Evolutionary conservation across 2,888 invertebrate genomes (phyloP).

Genomic region (Habroteleia sp.): DNA sequence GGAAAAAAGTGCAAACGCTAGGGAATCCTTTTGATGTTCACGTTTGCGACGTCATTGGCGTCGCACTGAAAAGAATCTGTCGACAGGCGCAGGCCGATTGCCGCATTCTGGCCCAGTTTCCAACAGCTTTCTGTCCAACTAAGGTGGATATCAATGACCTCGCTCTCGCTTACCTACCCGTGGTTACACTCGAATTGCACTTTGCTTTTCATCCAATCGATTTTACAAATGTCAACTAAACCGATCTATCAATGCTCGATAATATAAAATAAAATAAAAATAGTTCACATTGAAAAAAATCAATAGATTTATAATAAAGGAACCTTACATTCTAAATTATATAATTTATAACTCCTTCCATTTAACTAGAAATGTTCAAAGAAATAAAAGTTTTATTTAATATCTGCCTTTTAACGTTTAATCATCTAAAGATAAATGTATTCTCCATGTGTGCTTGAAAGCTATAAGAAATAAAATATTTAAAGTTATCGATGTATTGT

Average conservation of each 20-base stretch:
- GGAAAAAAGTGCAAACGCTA: constrained; percentile 50
- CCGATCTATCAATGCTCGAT: background rate
- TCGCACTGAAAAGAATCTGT: constrained; percentile 59
- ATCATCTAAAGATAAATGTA: too few species aligned
- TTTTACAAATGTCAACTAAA: constrained; percentile 9
- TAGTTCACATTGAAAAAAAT: too few species aligned
- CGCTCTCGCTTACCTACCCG: constrained; percentile 3
- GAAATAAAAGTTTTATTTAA: constrained; percentile 24
- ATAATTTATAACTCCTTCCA: too few species aligned
- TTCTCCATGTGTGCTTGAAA: too few species aligned
- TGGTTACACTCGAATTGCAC: constrained; percentile 35
- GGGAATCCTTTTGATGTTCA: constrained; percentile 58
- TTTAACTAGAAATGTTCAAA: too few species aligned
- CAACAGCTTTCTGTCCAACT: constrained; percentile 54
- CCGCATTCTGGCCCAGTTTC: constrained; percentile 64
- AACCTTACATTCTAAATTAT: too few species aligned
- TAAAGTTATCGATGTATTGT: too few species aligned
- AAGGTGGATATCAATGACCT: constrained; percentile 66
- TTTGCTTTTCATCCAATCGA: constrained; percentile 18
- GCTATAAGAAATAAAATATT: too few species aligned
- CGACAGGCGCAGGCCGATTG: constrained; percentile 50
- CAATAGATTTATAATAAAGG: too few species aligned
- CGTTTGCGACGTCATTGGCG: constrained; percentile 53
- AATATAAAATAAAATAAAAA: background rate
- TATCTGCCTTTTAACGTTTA: too few species aligned